Evolutionary conservation across 2,888 invertebrate genomes (phyloP).

Genomic region (Deroplatys truncata): DNA sequence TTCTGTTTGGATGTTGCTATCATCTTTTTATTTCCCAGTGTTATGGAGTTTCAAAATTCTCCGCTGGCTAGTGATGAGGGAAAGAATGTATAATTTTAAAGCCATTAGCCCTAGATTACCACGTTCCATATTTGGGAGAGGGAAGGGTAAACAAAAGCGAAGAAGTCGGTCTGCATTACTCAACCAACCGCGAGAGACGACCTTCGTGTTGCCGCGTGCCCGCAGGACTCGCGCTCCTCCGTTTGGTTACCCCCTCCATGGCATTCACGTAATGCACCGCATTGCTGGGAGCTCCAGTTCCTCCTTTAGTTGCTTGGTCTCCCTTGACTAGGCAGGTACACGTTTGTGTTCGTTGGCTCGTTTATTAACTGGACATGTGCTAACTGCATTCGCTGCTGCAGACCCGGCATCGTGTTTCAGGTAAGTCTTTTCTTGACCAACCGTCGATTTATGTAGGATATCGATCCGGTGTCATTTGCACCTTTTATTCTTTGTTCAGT

Average conservation of each 20-base stretch:
- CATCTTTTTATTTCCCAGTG: too few relatives aligned
- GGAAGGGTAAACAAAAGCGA: too few relatives aligned
- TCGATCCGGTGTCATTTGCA: not conserved
- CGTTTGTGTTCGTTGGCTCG: not conserved
- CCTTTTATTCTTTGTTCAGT: not conserved
- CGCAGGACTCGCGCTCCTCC: not conserved
- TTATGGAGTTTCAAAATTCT: too few relatives aligned
- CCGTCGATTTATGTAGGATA: not conserved
- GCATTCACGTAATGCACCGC: not conserved
- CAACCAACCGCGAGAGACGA: too few relatives aligned
- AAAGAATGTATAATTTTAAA: too few relatives aligned
- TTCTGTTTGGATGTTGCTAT: too few relatives aligned
- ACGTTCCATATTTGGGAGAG: too few relatives aligned
- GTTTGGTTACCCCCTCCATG: not conserved
- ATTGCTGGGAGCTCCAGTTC: not conserved
- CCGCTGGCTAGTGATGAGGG: too few relatives aligned
- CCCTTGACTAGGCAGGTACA: not conserved
- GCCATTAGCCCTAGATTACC: too few relatives aligned
- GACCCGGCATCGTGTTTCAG: not conserved
- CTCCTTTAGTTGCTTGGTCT: not conserved
- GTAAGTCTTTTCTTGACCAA: not conserved
- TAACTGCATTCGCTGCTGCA: not conserved
- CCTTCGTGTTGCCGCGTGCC: not conserved
- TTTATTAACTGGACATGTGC: not conserved
- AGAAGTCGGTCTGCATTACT: too few relatives aligned